Percentiles rank a stretch among this genome's conserved stretches.
These are phyloP conservation scores for Lucifuga dentata DNA, from an alignment of 2,113 vertebrate genomes.

Conservation along the genomic window DNA sequence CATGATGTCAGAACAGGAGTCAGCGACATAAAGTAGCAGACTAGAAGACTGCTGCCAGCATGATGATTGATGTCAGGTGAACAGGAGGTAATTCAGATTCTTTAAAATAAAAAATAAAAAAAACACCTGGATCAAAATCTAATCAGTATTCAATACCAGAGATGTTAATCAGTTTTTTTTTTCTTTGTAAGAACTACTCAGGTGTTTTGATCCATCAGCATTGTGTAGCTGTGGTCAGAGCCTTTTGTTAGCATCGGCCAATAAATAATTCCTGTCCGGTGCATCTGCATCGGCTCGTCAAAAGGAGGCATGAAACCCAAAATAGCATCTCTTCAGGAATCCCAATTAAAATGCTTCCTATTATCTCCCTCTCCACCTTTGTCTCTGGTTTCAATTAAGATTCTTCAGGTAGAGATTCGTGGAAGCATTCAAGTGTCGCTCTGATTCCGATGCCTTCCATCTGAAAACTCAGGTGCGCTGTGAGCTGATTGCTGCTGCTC, in stretches of 20 bases:
- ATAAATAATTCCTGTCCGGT: not conserved
- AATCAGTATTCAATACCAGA: no score
- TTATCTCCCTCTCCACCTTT: conserved; percentile 3
- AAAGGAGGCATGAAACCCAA: conserved; percentile 7
- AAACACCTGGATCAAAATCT: no score
- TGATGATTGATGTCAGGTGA: no score
- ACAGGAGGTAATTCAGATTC: no score
- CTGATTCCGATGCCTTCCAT: conserved; percentile 31
- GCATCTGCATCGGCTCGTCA: not conserved
- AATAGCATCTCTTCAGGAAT: conserved; percentile 6
- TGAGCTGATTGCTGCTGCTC: conserved; percentile 56
- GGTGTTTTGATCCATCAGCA: no score
- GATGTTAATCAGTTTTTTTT: no score
- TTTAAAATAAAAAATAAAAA: no score
- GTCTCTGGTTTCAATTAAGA: conserved; percentile 49
- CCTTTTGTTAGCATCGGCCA: not conserved
- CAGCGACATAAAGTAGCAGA: no score
- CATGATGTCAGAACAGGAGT: no score
- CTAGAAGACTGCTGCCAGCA: no score
- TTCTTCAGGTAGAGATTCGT: conserved; percentile 57
- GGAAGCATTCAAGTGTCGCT: conserved; percentile 59
- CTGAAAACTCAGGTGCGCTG: conserved; percentile 39
- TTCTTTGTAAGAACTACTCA: no score
- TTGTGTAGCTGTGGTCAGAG: no score
- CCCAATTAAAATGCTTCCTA: conserved; percentile 2